Evolutionary conservation across 2,113 vertebrate genomes (phyloP).

Genomic region (Bungarus multicinctus): DNA sequence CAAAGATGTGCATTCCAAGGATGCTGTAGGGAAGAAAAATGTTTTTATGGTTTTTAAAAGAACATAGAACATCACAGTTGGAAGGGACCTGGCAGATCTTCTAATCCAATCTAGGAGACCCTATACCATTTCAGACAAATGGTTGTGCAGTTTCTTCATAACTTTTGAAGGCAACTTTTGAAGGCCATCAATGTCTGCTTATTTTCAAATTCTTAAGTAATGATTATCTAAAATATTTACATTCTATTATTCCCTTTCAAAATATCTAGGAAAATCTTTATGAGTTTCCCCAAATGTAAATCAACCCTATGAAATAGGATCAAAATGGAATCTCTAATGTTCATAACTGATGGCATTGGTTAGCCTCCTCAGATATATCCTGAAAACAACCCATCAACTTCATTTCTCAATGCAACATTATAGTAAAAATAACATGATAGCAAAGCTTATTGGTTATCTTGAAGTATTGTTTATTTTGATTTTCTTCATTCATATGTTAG

Average conservation of each 20-base stretch:
- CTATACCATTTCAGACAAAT: background rate
- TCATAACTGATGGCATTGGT: background rate
- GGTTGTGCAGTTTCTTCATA: background rate
- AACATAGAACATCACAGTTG: background rate
- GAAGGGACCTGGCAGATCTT: background rate
- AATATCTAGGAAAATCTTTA: background rate
- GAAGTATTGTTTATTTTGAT: background rate
- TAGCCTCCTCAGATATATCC: background rate
- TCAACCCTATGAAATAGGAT: background rate
- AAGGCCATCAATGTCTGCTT: background rate
- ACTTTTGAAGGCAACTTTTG: background rate
- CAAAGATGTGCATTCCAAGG: conserved; percentile 98
- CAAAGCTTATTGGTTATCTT: background rate
- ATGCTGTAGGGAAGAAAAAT: conserved; percentile 73
- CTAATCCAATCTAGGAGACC: background rate
- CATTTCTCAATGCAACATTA: background rate
- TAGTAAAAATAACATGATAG: background rate
- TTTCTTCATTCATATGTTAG: background rate
- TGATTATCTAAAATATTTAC: background rate
- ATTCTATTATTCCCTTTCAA: background rate
- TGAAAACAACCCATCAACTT: background rate
- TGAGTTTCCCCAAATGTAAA: background rate
- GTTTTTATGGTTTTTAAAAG: background rate
- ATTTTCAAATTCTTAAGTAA: background rate
- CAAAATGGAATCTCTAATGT: background rate